Base-by-base conservation (phyloP, 2,113 vertebrate species). In the Heterochromis multidens region DNA sequence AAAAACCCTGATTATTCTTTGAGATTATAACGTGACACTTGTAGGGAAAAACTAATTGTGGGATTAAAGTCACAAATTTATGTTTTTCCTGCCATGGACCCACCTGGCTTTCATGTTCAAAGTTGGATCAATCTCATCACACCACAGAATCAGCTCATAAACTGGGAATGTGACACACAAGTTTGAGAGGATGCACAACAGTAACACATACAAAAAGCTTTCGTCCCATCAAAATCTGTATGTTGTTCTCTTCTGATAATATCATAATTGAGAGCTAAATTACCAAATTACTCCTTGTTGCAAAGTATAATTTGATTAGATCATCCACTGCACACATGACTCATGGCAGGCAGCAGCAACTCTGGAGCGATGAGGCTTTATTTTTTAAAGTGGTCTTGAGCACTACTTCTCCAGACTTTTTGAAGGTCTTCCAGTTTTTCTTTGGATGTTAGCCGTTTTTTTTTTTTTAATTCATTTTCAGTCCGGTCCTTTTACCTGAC, bases 121-220 rank as follows among this genome's bases (percentile, higher is more conserved):
- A 67, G 40, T 0, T 67, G 35, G 63, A 67, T 67, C 35, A 43
- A 67, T 40, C 35, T 67, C 35, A 67, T 43, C 62, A 9, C 37
- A 43, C 35, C n/a, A 25, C 63, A 67, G 37, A 43, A 67, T 25
- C 13, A 21, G 25, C 13, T 67, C 35, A 43, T 43, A 46, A 46
- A 70, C 0, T 46, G 65, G 65, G 63, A 43, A 43, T 43, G 40
- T 43, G 11, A 67, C 35, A 67, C 35, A 67, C 63, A 1, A 2
- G 23, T 46, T 70, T 70, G 65, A 70, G 25, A 70, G 63, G 63
- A 70, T 70, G 19, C 46, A 23, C 37, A 70, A 70, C 37, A 43
- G n/a, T 67, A 67, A 43, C 63, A 67, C 43, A 67, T 35, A 43
- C 63, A 43, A 67, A 67, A 43, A 67, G 33, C 62, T 25, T 40